These are phyloP conservation scores for Ivindomyrus marchei DNA, from an alignment of 2,113 vertebrate genomes.

Conservation along the genomic window DNA sequence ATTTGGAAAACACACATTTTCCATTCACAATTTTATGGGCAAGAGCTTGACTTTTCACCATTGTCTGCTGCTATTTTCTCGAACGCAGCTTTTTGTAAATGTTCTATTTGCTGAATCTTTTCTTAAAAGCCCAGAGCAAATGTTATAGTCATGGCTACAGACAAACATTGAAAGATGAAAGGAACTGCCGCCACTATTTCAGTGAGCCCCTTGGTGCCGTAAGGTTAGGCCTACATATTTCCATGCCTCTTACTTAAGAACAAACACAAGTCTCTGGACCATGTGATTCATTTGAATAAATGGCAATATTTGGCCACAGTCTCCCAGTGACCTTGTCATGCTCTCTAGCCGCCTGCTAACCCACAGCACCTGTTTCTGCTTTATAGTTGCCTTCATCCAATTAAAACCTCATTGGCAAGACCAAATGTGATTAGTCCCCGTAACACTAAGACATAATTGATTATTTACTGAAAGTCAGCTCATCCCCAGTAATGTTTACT, in stretches of 20 bases:
- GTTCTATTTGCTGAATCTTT: not conserved
- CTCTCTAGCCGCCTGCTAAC: not conserved
- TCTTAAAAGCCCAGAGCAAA: not conserved
- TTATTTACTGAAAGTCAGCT: constrained; percentile 6
- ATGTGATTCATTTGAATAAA: constrained; percentile 9
- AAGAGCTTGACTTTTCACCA: not conserved
- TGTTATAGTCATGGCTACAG: not conserved
- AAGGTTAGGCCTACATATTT: not conserved
- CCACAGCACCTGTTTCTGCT: not conserved
- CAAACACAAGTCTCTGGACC: not conserved
- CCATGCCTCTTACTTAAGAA: not conserved
- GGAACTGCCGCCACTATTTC: not conserved
- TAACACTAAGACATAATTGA: not conserved
- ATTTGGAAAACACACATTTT: not conserved
- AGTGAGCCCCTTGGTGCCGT: not conserved
- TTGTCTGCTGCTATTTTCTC: not conserved
- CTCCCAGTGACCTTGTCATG: constrained; percentile 19
- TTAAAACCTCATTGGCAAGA: constrained; percentile 4
- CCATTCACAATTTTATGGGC: not conserved
- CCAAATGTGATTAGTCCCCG: not conserved
- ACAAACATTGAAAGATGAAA: not conserved
- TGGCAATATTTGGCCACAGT: not conserved
- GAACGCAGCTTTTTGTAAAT: not conserved
- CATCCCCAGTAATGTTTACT: not conserved
- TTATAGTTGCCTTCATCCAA: not conserved